Conservation (phyloP, 2,888 invertebrate species). For the Hermaeophaga mercurialis region DNA sequence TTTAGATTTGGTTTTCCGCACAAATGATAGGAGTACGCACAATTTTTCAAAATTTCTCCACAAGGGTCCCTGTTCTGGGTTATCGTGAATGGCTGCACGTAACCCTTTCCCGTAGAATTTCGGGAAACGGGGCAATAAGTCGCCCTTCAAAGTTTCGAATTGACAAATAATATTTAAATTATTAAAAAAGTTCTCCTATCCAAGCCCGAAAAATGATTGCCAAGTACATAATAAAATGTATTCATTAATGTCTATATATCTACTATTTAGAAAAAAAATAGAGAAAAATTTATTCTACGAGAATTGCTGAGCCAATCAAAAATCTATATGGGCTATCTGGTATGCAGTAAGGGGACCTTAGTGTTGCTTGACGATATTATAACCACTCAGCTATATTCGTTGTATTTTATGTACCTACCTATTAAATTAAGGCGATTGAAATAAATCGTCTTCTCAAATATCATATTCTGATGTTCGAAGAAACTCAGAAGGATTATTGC, state of each 20-base stretch:
- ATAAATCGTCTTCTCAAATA: constrained; percentile 45
- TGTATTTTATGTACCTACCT: constrained; percentile 45
- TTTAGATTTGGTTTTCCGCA: constrained; percentile 3
- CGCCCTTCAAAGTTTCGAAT: constrained; percentile 44
- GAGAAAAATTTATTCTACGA: constrained; percentile 46
- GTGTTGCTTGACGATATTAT: constrained; percentile 46
- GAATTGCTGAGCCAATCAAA: constrained; percentile 64
- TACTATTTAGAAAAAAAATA: constrained; percentile 20
- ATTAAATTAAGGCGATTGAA: constrained; percentile 34
- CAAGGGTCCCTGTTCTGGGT: constrained; percentile 59
- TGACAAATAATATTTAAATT: constrained; percentile 25
- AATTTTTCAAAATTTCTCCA: constrained; percentile 22
- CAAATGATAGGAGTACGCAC: constrained; percentile 19
- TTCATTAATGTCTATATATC: constrained; percentile 41
- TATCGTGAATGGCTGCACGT: constrained; percentile 70
- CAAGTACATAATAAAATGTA: constrained; percentile 43
- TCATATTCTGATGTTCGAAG: constrained; percentile 45
- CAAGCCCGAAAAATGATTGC: constrained; percentile 54
- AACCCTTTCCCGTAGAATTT: constrained; percentile 54
- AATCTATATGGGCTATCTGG: constrained; percentile 50
- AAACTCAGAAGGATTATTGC: constrained; percentile 56
- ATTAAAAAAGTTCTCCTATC: constrained; percentile 46
- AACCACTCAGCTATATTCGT: constrained; percentile 42
- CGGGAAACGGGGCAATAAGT: constrained; percentile 58
- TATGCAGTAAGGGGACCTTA: constrained; percentile 53